phyloP scores from a whole-genome alignment of 2,113 vertebrate species.

The Miniopterus natalensis region DNA sequence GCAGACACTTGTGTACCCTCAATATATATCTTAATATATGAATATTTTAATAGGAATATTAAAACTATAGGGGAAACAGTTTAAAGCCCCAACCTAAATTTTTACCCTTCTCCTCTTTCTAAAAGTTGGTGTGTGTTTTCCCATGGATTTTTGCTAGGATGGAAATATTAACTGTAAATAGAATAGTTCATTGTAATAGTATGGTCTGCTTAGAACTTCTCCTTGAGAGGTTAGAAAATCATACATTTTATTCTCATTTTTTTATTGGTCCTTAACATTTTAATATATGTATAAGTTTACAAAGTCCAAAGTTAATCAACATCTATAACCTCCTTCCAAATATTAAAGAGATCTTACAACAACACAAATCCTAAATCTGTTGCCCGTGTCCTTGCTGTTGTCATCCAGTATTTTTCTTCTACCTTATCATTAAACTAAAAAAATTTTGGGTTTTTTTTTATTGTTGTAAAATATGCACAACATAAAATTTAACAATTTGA shows the following conservation, averaged over 20 bases:
- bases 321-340: neutral
- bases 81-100: neutral
- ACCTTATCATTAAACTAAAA: conserved; percentile 19
- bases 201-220: conserved; percentile 2
- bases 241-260: neutral
- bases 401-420: neutral
- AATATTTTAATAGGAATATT: conserved; percentile 10
- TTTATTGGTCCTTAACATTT: conserved; percentile 32
- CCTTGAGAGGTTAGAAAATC: neutral
- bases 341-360: neutral
- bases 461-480: neutral
- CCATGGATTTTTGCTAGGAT: neutral
- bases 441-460: neutral
- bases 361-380: neutral
- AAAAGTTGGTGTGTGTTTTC: conserved; percentile 7
- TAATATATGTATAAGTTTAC: neutral
- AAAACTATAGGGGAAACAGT: neutral
- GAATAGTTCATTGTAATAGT: neutral
- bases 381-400: neutral
- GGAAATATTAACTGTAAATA: conserved; percentile 15
- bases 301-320: conserved; percentile 27
- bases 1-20: neutral
- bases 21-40: neutral
- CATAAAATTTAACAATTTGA: neutral
- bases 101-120: conserved; percentile 7